Percentiles rank a stretch among this genome's conserved stretches.
phyloP scores from a whole-genome alignment of 2,888 invertebrate genomes.

The Nematopogon swammerdamellus region DNA sequence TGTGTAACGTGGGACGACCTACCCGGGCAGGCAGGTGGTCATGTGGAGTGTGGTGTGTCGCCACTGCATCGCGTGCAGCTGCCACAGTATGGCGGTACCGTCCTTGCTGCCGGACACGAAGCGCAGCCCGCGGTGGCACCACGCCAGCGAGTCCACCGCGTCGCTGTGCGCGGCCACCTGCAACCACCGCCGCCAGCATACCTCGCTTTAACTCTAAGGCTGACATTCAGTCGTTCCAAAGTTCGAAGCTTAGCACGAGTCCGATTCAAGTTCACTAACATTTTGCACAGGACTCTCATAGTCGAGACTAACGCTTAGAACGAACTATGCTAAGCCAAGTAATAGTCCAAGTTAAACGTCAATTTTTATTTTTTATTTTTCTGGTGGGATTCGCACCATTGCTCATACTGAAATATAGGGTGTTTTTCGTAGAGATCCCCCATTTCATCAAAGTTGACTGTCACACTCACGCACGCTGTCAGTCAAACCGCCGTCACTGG shows the following conservation, averaged over 20 bases:
- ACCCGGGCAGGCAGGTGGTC: constrained; percentile 60
- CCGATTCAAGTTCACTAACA: no score
- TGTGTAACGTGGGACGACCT: constrained; percentile 15
- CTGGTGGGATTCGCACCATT: no score
- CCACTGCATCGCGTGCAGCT: constrained; percentile 89
- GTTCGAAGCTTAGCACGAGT: not conserved
- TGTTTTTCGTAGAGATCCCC: no score
- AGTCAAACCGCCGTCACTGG: no score
- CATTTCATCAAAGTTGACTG: no score
- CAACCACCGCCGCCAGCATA: constrained; percentile 23
- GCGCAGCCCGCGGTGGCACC: constrained; percentile 83
- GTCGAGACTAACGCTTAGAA: no score
- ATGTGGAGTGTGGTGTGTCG: constrained; percentile 71
- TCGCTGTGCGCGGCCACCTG: constrained; percentile 84
- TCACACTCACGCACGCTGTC: no score
- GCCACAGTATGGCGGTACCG: constrained; percentile 92
- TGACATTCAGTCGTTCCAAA: no score
- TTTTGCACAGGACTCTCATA: no score
- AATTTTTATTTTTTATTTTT: constrained; percentile 30
- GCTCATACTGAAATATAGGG: no score
- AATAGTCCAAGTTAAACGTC: no score
- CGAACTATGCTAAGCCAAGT: no score
- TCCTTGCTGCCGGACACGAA: constrained; percentile 96
- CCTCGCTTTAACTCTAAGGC: not conserved
- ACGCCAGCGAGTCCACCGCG: constrained; percentile 93